phyloP scores from a whole-genome alignment of 2,888 invertebrate species.

The Drosophila niveifrons region DNA sequence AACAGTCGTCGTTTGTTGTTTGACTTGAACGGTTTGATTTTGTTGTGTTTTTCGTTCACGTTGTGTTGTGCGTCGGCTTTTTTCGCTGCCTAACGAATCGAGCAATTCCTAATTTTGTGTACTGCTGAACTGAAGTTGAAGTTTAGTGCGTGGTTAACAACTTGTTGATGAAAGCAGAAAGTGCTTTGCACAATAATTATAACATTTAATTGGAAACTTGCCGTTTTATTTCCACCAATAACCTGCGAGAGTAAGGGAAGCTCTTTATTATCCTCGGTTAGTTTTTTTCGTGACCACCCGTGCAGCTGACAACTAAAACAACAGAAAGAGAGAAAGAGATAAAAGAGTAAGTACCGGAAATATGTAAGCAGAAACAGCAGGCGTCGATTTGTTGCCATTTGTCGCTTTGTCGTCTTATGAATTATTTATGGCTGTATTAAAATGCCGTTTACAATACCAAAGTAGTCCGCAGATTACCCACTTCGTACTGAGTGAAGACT shows the following conservation, averaged over 20 bases:
- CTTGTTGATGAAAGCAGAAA: slow-evolving; percentile 23
- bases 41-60: slow-evolving; percentile 30
- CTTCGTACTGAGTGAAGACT: slow-evolving; percentile 20
- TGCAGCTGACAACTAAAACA: slow-evolving; percentile 38
- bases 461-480: slow-evolving; percentile 44
- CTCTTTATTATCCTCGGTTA: slow-evolving; percentile 1
- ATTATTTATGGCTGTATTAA: slow-evolving; percentile 69
- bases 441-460: slow-evolving; percentile 69
- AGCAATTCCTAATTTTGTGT: slow-evolving; percentile 23
- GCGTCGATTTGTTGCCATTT: slow-evolving; percentile 43
- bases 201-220: slow-evolving; percentile 34
- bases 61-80: slow-evolving; percentile 30
- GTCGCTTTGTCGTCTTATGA: slow-evolving; percentile 62
- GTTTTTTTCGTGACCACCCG: slow-evolving; percentile 49
- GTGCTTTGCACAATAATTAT: slow-evolving; percentile 37
- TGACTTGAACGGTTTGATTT: slow-evolving; percentile 71
- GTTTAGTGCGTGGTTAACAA: slow-evolving; percentile 35
- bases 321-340: neutral
- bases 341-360: slow-evolving; percentile 74
- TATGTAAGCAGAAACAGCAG: slow-evolving; percentile 39
- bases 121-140: slow-evolving; percentile 6
- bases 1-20: slow-evolving; percentile 73
- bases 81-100: slow-evolving; percentile 32
- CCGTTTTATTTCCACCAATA: slow-evolving; percentile 14
- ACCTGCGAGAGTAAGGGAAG: slow-evolving; percentile 4